Base-by-base conservation (phyloP, 2,888 invertebrate species). In the Amiota minor region DNA sequence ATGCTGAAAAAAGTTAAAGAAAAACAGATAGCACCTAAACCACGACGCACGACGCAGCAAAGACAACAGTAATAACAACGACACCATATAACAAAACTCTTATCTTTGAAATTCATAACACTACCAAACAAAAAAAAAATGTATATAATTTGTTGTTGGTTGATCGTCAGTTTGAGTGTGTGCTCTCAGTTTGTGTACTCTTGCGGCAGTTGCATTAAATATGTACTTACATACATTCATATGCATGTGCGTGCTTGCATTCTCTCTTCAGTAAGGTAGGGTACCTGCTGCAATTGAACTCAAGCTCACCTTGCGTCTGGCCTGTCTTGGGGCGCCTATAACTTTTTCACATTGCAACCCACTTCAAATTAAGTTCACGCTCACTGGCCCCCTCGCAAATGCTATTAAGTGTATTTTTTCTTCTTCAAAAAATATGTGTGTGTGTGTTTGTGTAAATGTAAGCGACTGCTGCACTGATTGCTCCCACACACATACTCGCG, bases 61-160 rank as follows among this genome's bases (percentile, higher is more conserved):
- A 11, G 49, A 23, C 64, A 64, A 65, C 20, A 68, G 53, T 9
- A 20, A 68, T 9, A 20, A 68, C 47, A 53, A 68, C 11, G 18
- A 49, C 50, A 61, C 12, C 35, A 62, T 12, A 23, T 45, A 62
- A 35, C 14, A 50, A 50, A 49, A 68, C 62, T 35, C 35, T 35
- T 35, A 35, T 35, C 35, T 6, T 35, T 35, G 6, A n/a, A 47
- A 18, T 9, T 47, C 16, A 68, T n/a, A 70, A 56, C 59, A 70
- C 35, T 35, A 35, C 35, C 35, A 35, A 47, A 47, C 16, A 45
- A 16, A 70, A 56, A 45, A 10, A 61, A 70, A 16, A 4, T 12
- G 2, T 11, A 61, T 18, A 14, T 61, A 68, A 67, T 35, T 35
- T 35, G 35, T 35, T 35, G 35, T 35, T 35, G 35, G 2, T 35